Conservation (phyloP, 2,797 vertebrate genomes). For the Galaxias olidus region DNA sequence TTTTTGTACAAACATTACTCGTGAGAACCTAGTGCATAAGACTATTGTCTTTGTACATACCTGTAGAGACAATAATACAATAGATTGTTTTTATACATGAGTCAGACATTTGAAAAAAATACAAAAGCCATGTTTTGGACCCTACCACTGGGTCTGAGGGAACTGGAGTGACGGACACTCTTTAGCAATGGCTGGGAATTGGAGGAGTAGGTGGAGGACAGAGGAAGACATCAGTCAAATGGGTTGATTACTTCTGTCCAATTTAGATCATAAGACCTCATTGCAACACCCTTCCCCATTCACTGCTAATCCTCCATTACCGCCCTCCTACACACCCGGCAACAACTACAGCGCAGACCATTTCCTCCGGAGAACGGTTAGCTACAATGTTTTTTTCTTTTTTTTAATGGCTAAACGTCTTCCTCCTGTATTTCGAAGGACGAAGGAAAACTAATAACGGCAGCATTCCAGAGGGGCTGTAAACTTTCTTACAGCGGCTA, state of each 20-base stretch:
- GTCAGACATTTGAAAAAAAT: neutral
- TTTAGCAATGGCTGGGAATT: conserved; percentile 28
- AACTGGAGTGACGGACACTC: conserved; percentile 29
- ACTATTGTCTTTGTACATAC: too few species aligned
- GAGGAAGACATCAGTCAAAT: conserved; percentile 64
- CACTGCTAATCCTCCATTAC: conserved; percentile 52
- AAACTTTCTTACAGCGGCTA: conserved; percentile 83
- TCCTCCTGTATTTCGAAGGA: conserved; percentile 72
- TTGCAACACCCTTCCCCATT: conserved; percentile 41
- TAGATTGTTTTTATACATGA: neutral
- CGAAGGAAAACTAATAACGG: conserved; percentile 81
- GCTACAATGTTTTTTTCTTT: conserved; percentile 57
- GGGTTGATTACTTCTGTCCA: conserved; percentile 60
- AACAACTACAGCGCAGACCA: conserved; percentile 19
- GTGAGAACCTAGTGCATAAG: neutral
- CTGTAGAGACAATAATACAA: neutral
- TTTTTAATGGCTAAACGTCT: conserved; percentile 55
- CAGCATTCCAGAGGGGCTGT: conserved; percentile 82
- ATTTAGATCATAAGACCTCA: conserved; percentile 52
- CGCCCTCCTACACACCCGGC: conserved; percentile 50
- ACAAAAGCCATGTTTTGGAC: neutral
- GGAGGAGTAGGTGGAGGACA: conserved; percentile 45
- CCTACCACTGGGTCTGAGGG: conserved; percentile 32
- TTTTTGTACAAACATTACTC: neutral
- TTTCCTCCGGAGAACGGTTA: conserved; percentile 60